Evolutionary conservation across 2,797 vertebrate species (phyloP), one percentile per base, ranked within the genome.

Genomic region (Ara ararauna): DNA sequence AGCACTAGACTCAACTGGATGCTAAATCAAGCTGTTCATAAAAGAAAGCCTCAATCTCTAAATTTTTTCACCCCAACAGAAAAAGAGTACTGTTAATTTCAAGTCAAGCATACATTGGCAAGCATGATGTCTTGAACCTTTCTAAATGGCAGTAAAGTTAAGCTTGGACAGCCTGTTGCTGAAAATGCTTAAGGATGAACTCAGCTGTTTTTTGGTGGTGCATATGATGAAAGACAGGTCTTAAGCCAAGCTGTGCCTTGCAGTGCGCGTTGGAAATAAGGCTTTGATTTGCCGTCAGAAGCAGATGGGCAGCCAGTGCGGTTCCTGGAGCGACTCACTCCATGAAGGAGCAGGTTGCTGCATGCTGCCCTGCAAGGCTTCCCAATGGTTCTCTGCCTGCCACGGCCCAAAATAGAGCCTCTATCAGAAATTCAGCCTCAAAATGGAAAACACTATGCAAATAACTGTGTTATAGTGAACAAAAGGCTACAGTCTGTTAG

Each of bases 371-470:
- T 72, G 54, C 8, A 80, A 94, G 54, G 73, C 82, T 94, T 93
- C 77, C 66, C 89, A 85, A 65, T 2, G n/a, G 56, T 90, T 62
- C 48, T 70, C 47, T 93, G 85, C 72, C 70, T 90, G 71, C 71
- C 79, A 32, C 58, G 56, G 32, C 74, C 65, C 66, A n/a, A 71
- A 94, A 83, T 40, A 85, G 42, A 95, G 67, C 60, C 27, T 89
- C 58, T 86, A 12, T 66, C 84, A 83, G 73, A 80, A 94, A 89
- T 70, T 76, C 79, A 88, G n/a, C 60, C 87, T 91, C 53, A 30
- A 62, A 79, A 54, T 82, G 74, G 75, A 73, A 94, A 85, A 76
- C 64, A 64, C 83, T 91, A 73, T 94, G 94, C 91, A 96, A 94
- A 90, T 86, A 93, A 88, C 60, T 56, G 10, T 68, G 76, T 93